Evolutionary conservation across 2,113 vertebrate species (phyloP).

Genomic region (Stegastes partitus): DNA sequence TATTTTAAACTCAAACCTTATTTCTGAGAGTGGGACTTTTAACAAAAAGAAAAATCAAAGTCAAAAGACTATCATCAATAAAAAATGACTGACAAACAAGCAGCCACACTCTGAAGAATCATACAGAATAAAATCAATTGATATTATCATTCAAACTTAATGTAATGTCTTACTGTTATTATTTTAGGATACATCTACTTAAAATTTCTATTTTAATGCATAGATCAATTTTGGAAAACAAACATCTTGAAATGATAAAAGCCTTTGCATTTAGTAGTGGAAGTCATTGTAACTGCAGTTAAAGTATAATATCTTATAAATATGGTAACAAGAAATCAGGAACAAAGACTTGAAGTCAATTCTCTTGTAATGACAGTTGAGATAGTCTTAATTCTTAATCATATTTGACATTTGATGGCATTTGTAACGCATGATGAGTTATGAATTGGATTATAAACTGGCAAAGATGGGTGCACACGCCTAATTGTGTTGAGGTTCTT

Average conservation of each 20-base stretch:
- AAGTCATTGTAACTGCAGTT: no score
- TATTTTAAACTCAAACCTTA: no score
- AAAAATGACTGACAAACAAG: no score
- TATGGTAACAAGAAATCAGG: no score
- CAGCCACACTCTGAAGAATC: neutral
- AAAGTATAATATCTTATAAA: no score
- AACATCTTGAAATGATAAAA: no score
- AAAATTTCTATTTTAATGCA: neutral
- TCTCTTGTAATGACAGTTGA: neutral
- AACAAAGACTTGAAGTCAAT: neutral
- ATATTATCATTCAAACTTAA: neutral
- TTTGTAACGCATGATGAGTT: neutral
- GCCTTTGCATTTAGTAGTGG: no score
- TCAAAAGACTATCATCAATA: no score
- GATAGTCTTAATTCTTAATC: no score
- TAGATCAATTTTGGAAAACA: no score
- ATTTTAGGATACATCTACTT: neutral
- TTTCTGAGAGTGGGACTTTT: no score
- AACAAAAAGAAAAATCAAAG: no score
- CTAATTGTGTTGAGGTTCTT: conserved; percentile 48
- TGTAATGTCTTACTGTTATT: neutral
- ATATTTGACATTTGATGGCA: neutral
- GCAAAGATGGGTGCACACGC: neutral
- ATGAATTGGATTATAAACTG: conserved; percentile 15
- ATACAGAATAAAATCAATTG: neutral